Conservation (phyloP, 2,113 vertebrate genomes). For the Rhabdomys dilectus region DNA sequence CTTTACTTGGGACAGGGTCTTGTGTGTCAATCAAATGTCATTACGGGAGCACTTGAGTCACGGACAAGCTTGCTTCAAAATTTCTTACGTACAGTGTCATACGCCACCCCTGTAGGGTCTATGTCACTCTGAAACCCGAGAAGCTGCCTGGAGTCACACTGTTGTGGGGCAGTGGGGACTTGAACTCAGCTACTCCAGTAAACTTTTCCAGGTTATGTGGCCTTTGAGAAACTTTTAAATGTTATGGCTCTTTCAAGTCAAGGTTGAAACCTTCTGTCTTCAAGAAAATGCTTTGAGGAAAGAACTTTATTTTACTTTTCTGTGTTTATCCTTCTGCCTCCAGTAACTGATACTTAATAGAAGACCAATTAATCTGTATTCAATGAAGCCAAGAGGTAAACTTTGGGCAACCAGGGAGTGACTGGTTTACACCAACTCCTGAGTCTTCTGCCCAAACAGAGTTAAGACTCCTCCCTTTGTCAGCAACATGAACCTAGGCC, state of each 20-base stretch:
- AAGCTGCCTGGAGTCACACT: conserved; percentile 42
- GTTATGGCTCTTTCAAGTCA: background rate
- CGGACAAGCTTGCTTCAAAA: background rate
- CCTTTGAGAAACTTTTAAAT: background rate
- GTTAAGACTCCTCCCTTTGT: background rate
- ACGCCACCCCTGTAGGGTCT: background rate
- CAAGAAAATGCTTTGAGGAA: background rate
- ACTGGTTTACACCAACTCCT: background rate
- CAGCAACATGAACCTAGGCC: background rate
- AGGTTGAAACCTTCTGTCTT: background rate
- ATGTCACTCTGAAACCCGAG: background rate
- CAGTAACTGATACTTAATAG: background rate
- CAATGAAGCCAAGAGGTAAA: background rate
- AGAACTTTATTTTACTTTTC: background rate
- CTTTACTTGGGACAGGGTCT: background rate
- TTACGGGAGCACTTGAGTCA: rapidly evolving
- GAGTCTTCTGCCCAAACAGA: background rate
- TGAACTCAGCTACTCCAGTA: conserved; percentile 24
- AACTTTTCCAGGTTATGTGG: background rate
- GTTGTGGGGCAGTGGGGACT: background rate
- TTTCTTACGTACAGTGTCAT: rapidly evolving
- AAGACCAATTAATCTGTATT: background rate
- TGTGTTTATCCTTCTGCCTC: background rate
- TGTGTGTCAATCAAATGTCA: background rate
- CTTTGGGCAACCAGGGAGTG: background rate